A percentile compares a stretch with the other conserved stretches of the same genome.
Evolutionary conservation across 2,888 invertebrate genomes (phyloP).

Genomic region (Rhagonycha fulva): DNA sequence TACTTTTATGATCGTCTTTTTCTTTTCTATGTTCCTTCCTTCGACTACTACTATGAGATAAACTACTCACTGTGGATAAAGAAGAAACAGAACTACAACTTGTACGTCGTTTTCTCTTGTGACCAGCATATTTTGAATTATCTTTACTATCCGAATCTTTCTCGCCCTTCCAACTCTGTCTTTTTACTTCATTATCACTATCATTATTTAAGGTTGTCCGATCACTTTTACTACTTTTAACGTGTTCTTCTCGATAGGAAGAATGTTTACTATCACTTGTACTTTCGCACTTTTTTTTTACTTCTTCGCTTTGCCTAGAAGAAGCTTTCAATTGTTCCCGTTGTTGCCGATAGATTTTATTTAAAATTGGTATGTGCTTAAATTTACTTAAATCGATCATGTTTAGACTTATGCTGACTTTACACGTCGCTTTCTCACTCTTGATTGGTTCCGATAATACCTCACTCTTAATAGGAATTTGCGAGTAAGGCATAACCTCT

Average conservation of each 20-base stretch:
- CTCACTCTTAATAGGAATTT: constrained; percentile 35
- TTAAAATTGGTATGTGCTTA: constrained; percentile 48
- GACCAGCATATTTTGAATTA: constrained; percentile 28
- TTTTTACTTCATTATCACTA: constrained; percentile 36
- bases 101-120: constrained; percentile 51
- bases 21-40: constrained; percentile 40
- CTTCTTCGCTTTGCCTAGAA: constrained; percentile 16
- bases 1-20: constrained; percentile 45
- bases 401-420: constrained; percentile 46
- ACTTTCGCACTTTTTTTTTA: constrained; percentile 10
- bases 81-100: constrained; percentile 53
- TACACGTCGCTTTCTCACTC: constrained; percentile 52
- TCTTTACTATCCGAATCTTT: constrained; percentile 27
- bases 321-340: constrained; percentile 1
- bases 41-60: constrained; percentile 45
- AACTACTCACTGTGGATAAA: constrained; percentile 50
- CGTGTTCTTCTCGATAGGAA: constrained; percentile 27
- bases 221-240: constrained; percentile 30
- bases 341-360: constrained; percentile 23
- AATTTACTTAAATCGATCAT: constrained; percentile 55
- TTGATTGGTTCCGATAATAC: constrained; percentile 48
- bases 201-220: constrained; percentile 33
- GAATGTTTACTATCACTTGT: constrained; percentile 30
- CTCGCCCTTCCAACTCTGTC: constrained; percentile 28
- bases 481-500: constrained; percentile 9